These are phyloP conservation scores for Tetramorium bicarinatum DNA, from an alignment of 2,888 invertebrate genomes.

Conservation along the genomic window DNA sequence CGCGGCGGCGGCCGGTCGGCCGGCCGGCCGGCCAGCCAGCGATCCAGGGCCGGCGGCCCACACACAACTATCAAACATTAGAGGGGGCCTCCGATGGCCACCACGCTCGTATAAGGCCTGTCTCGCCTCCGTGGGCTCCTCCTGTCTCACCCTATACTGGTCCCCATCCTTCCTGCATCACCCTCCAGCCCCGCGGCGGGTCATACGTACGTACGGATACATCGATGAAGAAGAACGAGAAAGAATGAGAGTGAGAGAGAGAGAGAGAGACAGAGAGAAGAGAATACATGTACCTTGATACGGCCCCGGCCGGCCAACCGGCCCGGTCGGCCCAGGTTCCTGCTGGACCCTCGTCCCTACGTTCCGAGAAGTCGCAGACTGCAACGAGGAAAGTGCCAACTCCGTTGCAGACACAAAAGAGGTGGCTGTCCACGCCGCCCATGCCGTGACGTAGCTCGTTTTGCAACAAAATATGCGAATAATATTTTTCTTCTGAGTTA, in stretches of 20 bases:
- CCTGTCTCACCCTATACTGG: slow-evolving; percentile 54
- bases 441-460: slow-evolving; percentile 35
- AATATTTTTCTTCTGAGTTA: slow-evolving; percentile 42
- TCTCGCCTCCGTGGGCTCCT: slow-evolving; percentile 69
- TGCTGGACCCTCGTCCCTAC: slow-evolving; percentile 45
- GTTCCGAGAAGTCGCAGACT: slow-evolving; percentile 64
- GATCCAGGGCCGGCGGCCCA: slow-evolving; percentile 74
- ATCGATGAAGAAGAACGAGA: not conserved
- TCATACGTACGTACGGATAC: slow-evolving; percentile 43
- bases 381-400: slow-evolving; percentile 67
- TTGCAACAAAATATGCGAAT: slow-evolving; percentile 46
- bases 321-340: slow-evolving; percentile 58
- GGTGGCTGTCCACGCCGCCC: slow-evolving; percentile 23
- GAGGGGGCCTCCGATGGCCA: slow-evolving; percentile 77
- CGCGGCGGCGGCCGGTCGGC: slow-evolving; percentile 59
- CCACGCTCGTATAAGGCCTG: slow-evolving; percentile 79
- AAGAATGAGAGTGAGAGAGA: not conserved
- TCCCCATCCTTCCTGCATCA: slow-evolving; percentile 55
- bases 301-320: slow-evolving; percentile 52
- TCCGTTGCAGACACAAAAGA: slow-evolving; percentile 56
- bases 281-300: slow-evolving; percentile 60
- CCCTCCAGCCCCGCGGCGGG: slow-evolving; percentile 47
- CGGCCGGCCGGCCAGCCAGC: slow-evolving; percentile 53
- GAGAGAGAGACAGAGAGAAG: not conserved
- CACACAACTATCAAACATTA: slow-evolving; percentile 82